Conservation (phyloP, 1,140 invertebrate genomes). For the Magallana ariakensis region DNA sequence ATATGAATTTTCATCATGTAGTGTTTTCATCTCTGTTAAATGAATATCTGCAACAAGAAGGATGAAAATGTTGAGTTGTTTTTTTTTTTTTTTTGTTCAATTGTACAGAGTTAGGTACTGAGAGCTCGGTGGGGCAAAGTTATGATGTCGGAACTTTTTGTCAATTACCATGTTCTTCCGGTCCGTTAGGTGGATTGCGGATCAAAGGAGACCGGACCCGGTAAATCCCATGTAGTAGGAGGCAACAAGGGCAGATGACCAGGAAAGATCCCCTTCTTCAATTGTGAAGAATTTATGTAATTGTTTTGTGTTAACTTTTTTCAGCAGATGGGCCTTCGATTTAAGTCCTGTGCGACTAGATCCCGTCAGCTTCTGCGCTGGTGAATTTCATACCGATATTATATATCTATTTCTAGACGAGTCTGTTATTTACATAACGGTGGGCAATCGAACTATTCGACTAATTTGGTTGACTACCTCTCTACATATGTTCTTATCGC, state of each 20-base stretch:
- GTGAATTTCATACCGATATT: neutral
- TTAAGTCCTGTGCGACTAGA: neutral
- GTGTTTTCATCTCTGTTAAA: neutral
- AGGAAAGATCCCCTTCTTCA: neutral
- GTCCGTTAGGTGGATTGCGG: neutral
- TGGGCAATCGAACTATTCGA: constrained; percentile 13
- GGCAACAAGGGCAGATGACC: neutral
- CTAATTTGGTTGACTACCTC: constrained; percentile 5
- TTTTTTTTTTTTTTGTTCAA: constrained; percentile 21
- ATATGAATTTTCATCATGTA: constrained; percentile 12
- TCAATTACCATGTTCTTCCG: neutral
- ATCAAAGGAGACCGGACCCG: neutral
- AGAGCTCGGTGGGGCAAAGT: neutral
- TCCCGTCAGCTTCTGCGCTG: neutral
- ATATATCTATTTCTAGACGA: neutral
- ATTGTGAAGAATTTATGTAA: constrained; percentile 23
- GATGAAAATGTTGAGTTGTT: neutral
- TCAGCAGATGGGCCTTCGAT: constrained; percentile 5
- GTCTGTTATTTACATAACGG: constrained; percentile 14
- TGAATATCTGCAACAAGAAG: constrained; percentile 2
- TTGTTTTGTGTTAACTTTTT: neutral
- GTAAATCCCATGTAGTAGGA: neutral
- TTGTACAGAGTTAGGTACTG: neutral
- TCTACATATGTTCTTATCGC: constrained; percentile 24
- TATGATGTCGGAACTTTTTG: neutral